These are phyloP conservation scores for Natrix natrix DNA, from an alignment of 2,797 vertebrate genomes.

Conservation along the genomic window DNA sequence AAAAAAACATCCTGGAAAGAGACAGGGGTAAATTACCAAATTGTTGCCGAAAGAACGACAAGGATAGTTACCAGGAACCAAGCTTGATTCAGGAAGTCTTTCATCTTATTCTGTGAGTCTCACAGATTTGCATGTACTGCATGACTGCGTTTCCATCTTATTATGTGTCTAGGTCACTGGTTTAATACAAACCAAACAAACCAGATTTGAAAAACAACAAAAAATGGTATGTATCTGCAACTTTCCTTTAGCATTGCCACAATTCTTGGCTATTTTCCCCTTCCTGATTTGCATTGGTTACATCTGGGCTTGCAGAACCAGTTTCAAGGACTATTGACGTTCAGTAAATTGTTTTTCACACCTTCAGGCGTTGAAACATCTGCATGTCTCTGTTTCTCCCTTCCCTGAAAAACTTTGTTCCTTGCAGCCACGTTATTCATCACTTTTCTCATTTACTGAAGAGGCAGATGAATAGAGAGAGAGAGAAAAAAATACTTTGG, in stretches of 20 bases:
- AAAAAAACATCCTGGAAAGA: background rate
- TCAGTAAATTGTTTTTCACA: slow-evolving; percentile 43
- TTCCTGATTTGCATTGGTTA: slow-evolving; percentile 49
- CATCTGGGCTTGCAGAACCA: slow-evolving; percentile 47
- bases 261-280: background rate
- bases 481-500: fast-evolving
- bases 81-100: background rate
- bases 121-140: background rate
- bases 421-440: background rate
- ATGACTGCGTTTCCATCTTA: background rate
- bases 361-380: slow-evolving; percentile 47
- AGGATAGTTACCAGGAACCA: background rate
- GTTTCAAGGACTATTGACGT: background rate
- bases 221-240: background rate
- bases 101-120: background rate
- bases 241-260: background rate
- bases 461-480: background rate
- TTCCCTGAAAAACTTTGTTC: background rate
- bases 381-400: slow-evolving; percentile 9
- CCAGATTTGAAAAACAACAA: background rate
- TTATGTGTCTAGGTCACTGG: background rate
- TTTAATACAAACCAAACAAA: background rate
- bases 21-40: background rate
- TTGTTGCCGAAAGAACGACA: background rate
- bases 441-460: background rate